phyloP scores from a whole-genome alignment of 1,140 invertebrate species.

The Drosophila arawakana region DNA sequence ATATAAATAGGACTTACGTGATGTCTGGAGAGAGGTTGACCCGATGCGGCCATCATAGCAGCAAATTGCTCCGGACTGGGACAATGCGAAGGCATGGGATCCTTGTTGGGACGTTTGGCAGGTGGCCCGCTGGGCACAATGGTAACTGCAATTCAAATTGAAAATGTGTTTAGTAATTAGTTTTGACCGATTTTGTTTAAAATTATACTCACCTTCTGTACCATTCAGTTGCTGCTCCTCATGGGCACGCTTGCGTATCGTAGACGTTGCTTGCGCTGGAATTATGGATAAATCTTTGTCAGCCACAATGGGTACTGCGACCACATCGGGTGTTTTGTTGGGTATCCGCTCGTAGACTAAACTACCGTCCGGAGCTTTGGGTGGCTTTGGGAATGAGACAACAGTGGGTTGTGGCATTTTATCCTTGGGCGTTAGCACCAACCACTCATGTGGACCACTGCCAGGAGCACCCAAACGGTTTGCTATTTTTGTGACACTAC shows the following conservation, averaged over 20 bases:
- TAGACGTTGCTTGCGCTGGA: slow-evolving; percentile 84
- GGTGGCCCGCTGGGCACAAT: slow-evolving; percentile 87
- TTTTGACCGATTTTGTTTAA: neutral
- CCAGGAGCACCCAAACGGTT: slow-evolving; percentile 89
- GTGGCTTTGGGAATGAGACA: slow-evolving; percentile 94
- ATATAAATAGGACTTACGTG: slow-evolving; percentile 85
- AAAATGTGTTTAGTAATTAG: neutral
- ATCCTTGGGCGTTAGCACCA: slow-evolving; percentile 91
- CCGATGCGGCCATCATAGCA: slow-evolving; percentile 88
- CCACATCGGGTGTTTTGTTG: slow-evolving; percentile 90
- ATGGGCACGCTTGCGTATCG: slow-evolving; percentile 90
- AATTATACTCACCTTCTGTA: slow-evolving; percentile 84
- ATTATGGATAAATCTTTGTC: slow-evolving; percentile 84
- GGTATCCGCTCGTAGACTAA: slow-evolving; percentile 93
- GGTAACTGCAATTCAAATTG: slow-evolving; percentile 53
- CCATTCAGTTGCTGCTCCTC: slow-evolving; percentile 91
- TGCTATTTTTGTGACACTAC: slow-evolving; percentile 91
- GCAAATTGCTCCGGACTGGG: slow-evolving; percentile 88
- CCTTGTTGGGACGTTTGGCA: slow-evolving; percentile 89
- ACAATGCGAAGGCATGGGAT: slow-evolving; percentile 88
- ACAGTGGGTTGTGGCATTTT: slow-evolving; percentile 91
- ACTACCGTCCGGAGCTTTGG: slow-evolving; percentile 93
- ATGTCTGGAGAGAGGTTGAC: slow-evolving; percentile 87
- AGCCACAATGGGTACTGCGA: slow-evolving; percentile 54
- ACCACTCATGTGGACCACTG: slow-evolving; percentile 90